Evolutionary conservation across 2,113 vertebrate genomes (phyloP), one percentile per base, ranked within the genome.

Genomic region (Psilopsiagon aurifrons): DNA sequence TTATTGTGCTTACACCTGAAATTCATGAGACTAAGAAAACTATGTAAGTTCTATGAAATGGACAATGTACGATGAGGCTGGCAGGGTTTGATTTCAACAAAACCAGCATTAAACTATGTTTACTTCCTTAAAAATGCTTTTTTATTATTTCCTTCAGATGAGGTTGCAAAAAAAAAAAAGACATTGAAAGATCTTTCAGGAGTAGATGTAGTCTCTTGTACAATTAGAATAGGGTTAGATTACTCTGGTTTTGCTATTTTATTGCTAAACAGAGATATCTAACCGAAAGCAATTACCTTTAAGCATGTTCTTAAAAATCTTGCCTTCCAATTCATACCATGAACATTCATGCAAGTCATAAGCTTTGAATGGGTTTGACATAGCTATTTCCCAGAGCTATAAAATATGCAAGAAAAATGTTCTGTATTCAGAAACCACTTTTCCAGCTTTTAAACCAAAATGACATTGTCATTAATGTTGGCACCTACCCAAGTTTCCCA

Each of bases 401-500:
- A 88, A 93, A 93, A 90, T 10, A 81, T 44, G 35, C 55, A 86
- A 62, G 64, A 88, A 79, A 59, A 31, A 49, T 55, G 41, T 78
- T 88, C 51, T 47, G 43, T n/a, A 81, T 90, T 93, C 71, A 88
- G 87, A 96, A 95, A 81, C 31, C 29, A 47, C 33, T 64, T 79
- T 86, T 78, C 33, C 66, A 83, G 70, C 64, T 88, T 90, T 93
- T 75, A 90, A 95, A 86, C 41, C 29, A 60, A 88, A 96, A 93
- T 78, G 33, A 54, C 35, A 57, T 75, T 2, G 0, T 46, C 59
- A 80, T 11, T 74, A 23, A 17, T 41, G 33, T 6, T 96, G 94
- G 83, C 90, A 88, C 13, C 12, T 43, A 63, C 23, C 73, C 90
- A 95, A 88, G 29, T 29, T 81, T 92, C 33, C 75, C 93, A 94